These are phyloP conservation scores for Caenorhabditis panamensis DNA, from an alignment of 2,888 invertebrate genomes.

Conservation along the genomic window DNA sequence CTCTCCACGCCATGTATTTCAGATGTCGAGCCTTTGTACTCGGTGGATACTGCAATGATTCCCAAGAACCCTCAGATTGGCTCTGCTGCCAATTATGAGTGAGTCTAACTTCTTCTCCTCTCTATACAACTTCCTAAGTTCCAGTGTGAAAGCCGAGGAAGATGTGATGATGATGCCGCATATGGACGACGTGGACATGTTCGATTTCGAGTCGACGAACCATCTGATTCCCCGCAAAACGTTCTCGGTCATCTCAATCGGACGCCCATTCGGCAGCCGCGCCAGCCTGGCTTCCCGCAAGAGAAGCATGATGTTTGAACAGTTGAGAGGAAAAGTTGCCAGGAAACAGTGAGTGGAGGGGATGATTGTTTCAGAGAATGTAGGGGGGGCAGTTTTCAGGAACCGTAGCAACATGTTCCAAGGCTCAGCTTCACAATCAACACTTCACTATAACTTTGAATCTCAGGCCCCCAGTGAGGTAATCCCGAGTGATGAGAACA, in stretches of 20 bases:
- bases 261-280: conserved; percentile 54
- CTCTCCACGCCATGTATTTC: too few species aligned
- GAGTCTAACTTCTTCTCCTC: conserved; percentile 5
- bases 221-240: conserved; percentile 60
- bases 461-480: conserved; percentile 58
- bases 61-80: conserved; percentile 72
- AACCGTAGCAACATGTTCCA: conserved; percentile 56
- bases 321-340: conserved; percentile 40
- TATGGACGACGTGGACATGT: conserved; percentile 62
- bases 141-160: conserved; percentile 52
- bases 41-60: conserved; percentile 69
- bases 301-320: conserved; percentile 60
- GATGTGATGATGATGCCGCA: conserved; percentile 66
- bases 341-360: conserved; percentile 32
- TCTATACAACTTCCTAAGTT: neutral
- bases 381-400: conserved; percentile 26
- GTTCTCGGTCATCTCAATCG: conserved; percentile 60
- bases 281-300: conserved; percentile 56
- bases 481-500: neutral
- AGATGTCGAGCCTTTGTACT: conserved; percentile 68
- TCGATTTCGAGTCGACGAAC: conserved; percentile 56
- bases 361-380: neutral
- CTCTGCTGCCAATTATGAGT: conserved; percentile 70
- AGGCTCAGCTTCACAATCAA: conserved; percentile 49
- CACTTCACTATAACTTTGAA: conserved; percentile 57